phyloP scores from a whole-genome alignment of 2,797 vertebrate genomes.

The Vireo griseus region DNA sequence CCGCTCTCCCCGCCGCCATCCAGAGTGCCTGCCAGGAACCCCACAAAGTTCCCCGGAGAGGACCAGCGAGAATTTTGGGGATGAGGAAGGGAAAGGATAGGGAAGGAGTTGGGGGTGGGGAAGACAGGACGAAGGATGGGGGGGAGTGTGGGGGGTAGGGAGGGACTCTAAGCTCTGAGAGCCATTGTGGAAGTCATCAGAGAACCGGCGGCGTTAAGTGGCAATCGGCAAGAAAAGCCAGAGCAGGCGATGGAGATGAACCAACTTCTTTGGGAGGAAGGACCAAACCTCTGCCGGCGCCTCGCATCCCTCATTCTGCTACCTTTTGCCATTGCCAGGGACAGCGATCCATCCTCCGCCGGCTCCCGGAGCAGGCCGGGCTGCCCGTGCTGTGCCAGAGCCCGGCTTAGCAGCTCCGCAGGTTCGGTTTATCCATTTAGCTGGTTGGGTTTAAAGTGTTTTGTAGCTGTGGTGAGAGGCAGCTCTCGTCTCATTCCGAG shows the following conservation, averaged over 20 bases:
- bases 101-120: slow-evolving; percentile 53
- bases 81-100: slow-evolving; percentile 15
- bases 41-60: slow-evolving; percentile 75
- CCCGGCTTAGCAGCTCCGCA: slow-evolving; percentile 63
- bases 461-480: slow-evolving; percentile 76
- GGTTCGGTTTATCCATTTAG: slow-evolving; percentile 71
- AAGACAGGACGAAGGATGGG: slow-evolving; percentile 49
- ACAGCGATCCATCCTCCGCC: slow-evolving; percentile 68
- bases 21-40: slow-evolving; percentile 59
- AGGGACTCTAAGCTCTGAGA: slow-evolving; percentile 69
- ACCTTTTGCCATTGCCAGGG: slow-evolving; percentile 72
- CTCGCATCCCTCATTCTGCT: slow-evolving; percentile 70
- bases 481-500: slow-evolving; percentile 76
- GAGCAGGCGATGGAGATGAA: slow-evolving; percentile 44
- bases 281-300: slow-evolving; percentile 51
- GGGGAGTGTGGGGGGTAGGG: not conserved
- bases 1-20: slow-evolving; percentile 68
- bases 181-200: slow-evolving; percentile 73
- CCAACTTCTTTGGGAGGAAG: slow-evolving; percentile 70
- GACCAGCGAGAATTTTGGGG: slow-evolving; percentile 52
- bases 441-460: slow-evolving; percentile 71
- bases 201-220: slow-evolving; percentile 58
- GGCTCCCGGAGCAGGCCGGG: slow-evolving; percentile 36
- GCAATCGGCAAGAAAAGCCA: slow-evolving; percentile 58
- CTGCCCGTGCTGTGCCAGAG: slow-evolving; percentile 25